Conservation (phyloP, 2,888 invertebrate species). For the Congeria kusceri region DNA sequence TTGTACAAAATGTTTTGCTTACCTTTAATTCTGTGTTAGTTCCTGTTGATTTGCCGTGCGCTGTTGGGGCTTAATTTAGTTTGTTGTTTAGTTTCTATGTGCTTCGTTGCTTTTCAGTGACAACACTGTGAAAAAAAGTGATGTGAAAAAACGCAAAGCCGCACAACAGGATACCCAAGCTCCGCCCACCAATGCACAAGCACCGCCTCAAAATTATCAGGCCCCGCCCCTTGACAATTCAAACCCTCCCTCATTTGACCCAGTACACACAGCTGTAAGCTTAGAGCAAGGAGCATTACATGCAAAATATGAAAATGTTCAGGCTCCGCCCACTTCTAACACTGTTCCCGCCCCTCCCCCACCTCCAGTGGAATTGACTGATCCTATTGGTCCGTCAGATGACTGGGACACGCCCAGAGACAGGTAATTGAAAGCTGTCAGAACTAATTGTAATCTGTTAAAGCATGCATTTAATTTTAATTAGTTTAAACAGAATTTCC, state of each 20-base stretch:
- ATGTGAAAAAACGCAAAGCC: slow-evolving; percentile 30
- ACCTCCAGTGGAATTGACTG: slow-evolving; percentile 46
- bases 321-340: too few relatives aligned
- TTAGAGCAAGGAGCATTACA: background rate
- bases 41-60: too few relatives aligned
- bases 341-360: slow-evolving; percentile 58
- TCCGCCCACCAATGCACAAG: too few relatives aligned
- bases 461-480: too few relatives aligned
- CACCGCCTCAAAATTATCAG: slow-evolving; percentile 60
- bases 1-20: too few relatives aligned
- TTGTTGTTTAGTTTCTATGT: too few relatives aligned
- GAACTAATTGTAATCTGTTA: too few relatives aligned
- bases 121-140: slow-evolving; percentile 83
- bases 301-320: too few relatives aligned
- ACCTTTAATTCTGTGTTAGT: too few relatives aligned
- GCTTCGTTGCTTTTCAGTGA: slow-evolving; percentile 70
- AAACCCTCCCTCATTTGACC: slow-evolving; percentile 47
- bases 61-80: too few relatives aligned
- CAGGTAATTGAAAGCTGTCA: slow-evolving; percentile 46
- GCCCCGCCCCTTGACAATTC: slow-evolving; percentile 43
- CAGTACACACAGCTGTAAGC: slow-evolving; percentile 12
- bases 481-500: too few relatives aligned
- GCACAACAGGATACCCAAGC: too few relatives aligned
- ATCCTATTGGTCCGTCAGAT: slow-evolving; percentile 50
- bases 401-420: slow-evolving; percentile 48